phyloP scores from a whole-genome alignment of 2,797 vertebrate species.

The Antennarius maculatus region DNA sequence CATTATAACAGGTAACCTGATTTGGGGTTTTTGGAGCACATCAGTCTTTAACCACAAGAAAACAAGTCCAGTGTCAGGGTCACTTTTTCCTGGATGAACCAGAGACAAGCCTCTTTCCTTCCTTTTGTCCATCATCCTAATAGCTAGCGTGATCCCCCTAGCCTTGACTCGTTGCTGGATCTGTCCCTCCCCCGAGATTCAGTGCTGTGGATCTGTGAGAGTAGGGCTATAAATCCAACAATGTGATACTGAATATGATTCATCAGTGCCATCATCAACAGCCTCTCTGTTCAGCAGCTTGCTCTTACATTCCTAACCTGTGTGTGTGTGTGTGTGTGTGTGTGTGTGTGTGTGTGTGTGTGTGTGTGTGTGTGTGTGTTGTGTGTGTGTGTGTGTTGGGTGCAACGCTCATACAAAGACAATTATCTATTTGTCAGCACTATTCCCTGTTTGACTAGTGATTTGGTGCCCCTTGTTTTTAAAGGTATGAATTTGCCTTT shows the following conservation, averaged over 20 bases:
- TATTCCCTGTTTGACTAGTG: not conserved
- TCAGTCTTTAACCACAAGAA: constrained; percentile 41
- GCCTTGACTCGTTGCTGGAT: constrained; percentile 37
- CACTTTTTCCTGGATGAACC: constrained; percentile 56
- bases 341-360: too few relatives aligned
- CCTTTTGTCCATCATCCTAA: constrained; percentile 47
- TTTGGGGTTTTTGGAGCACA: constrained; percentile 25
- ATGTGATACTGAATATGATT: constrained; percentile 48
- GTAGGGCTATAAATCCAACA: constrained; percentile 30
- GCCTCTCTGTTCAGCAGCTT: constrained; percentile 53
- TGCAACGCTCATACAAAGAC: constrained; percentile 27
- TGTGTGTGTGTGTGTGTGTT: too few relatives aligned
- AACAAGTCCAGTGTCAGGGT: constrained; percentile 51
- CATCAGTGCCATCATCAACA: constrained; percentile 53
- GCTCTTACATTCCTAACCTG: constrained; percentile 58
- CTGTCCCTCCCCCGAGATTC: constrained; percentile 12
- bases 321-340: constrained; percentile 23
- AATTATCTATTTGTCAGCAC: constrained; percentile 22
- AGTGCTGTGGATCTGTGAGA: constrained; percentile 16
- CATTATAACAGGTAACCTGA: constrained; percentile 39
- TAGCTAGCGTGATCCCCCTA: constrained; percentile 26
- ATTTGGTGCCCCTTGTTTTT: constrained; percentile 1
- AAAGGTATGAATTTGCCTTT: not conserved
- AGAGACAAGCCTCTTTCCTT: constrained; percentile 52
- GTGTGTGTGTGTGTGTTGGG: constrained; percentile 29